Conservation (phyloP, 2,888 invertebrate genomes). For the Sepiola atlantica region DNA sequence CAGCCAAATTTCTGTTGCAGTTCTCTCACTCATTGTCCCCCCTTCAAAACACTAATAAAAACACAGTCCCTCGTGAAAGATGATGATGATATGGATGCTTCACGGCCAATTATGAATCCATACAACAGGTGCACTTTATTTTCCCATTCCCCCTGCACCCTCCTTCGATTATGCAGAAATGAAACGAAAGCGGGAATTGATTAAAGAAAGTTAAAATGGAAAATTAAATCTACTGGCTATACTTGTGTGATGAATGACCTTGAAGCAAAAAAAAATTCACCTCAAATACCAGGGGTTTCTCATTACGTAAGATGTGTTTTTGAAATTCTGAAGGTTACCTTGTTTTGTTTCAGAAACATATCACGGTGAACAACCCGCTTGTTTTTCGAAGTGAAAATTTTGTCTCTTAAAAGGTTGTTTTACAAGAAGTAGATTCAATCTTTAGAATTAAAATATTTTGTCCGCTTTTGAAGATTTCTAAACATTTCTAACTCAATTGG, state of each 20-base stretch:
- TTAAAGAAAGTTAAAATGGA: not conserved
- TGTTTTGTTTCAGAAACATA: too few relatives aligned
- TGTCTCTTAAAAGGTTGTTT: too few relatives aligned
- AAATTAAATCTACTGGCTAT: too few relatives aligned
- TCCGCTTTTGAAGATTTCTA: not conserved
- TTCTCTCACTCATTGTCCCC: not conserved
- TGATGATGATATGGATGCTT: not conserved
- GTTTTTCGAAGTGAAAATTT: too few relatives aligned
- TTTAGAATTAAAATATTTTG: not conserved
- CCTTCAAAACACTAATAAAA: not conserved
- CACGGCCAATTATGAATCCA: not conserved
- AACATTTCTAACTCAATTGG: not conserved
- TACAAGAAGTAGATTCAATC: not conserved
- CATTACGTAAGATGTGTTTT: too few relatives aligned
- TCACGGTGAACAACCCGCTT: too few relatives aligned
- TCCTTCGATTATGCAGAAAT: not conserved
- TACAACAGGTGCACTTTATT: not conserved
- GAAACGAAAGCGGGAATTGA: not conserved
- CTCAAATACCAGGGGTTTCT: too few relatives aligned
- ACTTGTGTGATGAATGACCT: too few relatives aligned
- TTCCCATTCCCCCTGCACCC: not conserved
- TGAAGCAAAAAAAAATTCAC: too few relatives aligned
- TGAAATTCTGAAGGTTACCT: too few relatives aligned
- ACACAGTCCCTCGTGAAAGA: not conserved
- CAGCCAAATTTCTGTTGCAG: constrained; percentile 6